A percentile compares a stretch with the other conserved stretches of the same genome.
Conservation (phyloP, 2,113 vertebrate species). For the Eudyptes chrysolophus region DNA sequence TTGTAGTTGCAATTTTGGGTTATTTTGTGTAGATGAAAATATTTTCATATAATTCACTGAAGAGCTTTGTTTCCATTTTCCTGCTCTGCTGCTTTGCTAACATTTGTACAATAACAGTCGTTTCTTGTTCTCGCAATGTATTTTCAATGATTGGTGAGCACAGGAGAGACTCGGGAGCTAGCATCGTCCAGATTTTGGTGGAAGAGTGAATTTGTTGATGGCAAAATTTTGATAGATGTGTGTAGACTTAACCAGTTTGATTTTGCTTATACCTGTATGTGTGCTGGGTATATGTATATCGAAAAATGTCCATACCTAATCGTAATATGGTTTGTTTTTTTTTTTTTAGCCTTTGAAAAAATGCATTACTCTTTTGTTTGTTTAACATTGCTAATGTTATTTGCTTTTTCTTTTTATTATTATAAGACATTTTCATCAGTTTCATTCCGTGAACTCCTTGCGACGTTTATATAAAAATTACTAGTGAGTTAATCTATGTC, state of each 20-base stretch:
- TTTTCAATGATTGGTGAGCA: background rate
- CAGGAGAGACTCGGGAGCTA: background rate
- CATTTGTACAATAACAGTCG: background rate
- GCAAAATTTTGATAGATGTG: background rate
- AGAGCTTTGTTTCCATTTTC: background rate
- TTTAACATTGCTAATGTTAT: constrained; percentile 29
- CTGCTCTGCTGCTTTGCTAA: background rate
- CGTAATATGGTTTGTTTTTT: background rate
- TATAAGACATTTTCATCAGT: constrained; percentile 80
- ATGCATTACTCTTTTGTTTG: constrained; percentile 17
- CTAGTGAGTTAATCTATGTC: constrained; percentile 81
- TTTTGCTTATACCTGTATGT: background rate
- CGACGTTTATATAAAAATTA: constrained; percentile 87
- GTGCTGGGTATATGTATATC: background rate
- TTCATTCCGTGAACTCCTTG: constrained; percentile 87
- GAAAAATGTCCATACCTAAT: background rate
- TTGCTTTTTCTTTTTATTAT: constrained; percentile 51
- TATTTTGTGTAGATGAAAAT: background rate
- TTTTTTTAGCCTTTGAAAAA: constrained; percentile 32
- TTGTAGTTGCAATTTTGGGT: background rate
- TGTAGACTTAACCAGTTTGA: background rate
- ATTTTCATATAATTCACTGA: background rate
- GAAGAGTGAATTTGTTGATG: background rate
- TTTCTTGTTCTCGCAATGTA: background rate
- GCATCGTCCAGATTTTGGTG: background rate